Base-by-base conservation (phyloP, 1,140 invertebrate genomes). In the Conus ventricosus region DNA sequence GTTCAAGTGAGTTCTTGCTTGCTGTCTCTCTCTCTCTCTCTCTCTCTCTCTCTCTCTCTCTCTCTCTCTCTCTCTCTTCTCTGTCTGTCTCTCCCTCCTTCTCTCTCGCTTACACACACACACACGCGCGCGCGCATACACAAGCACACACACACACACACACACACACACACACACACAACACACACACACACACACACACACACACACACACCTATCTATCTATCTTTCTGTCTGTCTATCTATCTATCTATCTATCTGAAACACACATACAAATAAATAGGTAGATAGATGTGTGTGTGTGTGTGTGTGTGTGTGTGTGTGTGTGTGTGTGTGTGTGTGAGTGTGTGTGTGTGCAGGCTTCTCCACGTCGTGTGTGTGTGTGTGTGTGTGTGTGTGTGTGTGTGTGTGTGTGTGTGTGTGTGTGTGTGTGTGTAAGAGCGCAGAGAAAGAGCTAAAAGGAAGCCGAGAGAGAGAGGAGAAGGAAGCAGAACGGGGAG, bases 1-100 rank as follows among this genome's bases (percentile, higher is more conserved):
- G 23, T 93, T 92, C 90, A 92, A 91, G 91, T 93, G 90, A 92
- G 90, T 92, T 81, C 57, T 54, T 53, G 39, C 8, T 23, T 25
- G 54, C 11, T 20, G 17, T 55, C 11, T 57, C 53, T 60, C 83
- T 60, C 5, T 83, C 8, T 83, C 0, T 83, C 27, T 54, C 5
- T 83, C 39, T 83, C 13, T 54, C 11, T 83, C 11, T 54, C 51
- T 83, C 27, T 83, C 5, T 83, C 27, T 83, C 17, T 20, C 1
- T 63, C 60, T 63, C 51, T 51, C 76, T 13, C 60, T 63, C 1
- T n/a, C 76, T n/a, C 76, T 80, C 76, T 80, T 83, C 27, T 83
- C 5, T 83, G 5, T 83, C 17, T 20, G 11, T 63, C 60, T 63
- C 51, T 51, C 76, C 25, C 60, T 63, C 1, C 1, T 63, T n/a